phyloP scores from a whole-genome alignment of 2,113 vertebrate genomes.

The Phasianus colchicus region DNA sequence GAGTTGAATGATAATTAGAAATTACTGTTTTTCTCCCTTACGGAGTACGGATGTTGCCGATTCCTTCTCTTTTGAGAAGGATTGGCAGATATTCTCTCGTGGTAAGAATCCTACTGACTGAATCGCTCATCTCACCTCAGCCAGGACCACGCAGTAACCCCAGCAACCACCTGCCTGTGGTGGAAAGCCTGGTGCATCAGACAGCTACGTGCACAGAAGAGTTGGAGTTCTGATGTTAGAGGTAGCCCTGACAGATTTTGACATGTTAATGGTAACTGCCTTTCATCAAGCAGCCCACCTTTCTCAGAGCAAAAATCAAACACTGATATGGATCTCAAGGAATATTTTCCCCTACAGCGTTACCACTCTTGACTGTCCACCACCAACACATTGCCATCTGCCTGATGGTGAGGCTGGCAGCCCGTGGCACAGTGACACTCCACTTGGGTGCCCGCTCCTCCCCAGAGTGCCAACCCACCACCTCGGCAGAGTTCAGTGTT shows the following conservation, averaged over 20 bases:
- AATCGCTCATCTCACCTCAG: background rate
- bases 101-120: background rate
- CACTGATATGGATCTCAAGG: background rate
- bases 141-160: background rate
- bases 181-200: background rate
- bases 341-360: background rate
- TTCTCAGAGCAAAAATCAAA: background rate
- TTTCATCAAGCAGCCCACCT: background rate
- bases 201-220: background rate
- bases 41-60: background rate
- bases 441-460: background rate
- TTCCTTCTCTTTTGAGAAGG: constrained; percentile 23
- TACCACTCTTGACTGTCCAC: background rate
- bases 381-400: background rate
- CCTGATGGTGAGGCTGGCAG: background rate
- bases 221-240: background rate
- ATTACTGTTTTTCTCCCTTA: constrained; percentile 52
- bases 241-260: background rate
- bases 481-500: background rate
- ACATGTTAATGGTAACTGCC: background rate
- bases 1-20: constrained; percentile 49
- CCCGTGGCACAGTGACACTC: background rate
- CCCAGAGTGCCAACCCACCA: background rate
- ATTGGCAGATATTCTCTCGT: constrained; percentile 2
- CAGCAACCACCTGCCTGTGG: background rate